These are phyloP conservation scores for Dicrurus megarhynchus DNA, from an alignment of 2,113 vertebrate species.

Conservation along the genomic window DNA sequence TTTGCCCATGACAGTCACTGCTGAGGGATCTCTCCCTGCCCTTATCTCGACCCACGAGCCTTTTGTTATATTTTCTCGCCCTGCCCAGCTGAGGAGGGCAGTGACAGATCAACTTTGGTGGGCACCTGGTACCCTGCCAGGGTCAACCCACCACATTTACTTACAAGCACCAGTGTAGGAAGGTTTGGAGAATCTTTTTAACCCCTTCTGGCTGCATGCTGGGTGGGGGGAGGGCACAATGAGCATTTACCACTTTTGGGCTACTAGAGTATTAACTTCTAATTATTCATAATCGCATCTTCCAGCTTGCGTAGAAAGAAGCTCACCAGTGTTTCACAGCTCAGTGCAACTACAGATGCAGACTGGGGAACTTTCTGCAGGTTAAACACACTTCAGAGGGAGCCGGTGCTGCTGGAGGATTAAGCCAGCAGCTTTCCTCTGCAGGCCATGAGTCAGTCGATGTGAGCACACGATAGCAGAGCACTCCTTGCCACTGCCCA, in stretches of 20 bases:
- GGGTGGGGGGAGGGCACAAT: background rate
- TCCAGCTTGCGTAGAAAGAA: background rate
- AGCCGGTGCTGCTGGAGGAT: background rate
- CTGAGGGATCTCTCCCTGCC: background rate
- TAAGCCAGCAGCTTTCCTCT: background rate
- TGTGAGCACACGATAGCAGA: background rate
- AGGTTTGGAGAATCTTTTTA: background rate
- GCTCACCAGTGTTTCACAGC: background rate
- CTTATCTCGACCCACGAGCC: background rate
- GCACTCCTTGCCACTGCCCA: constrained; percentile 52
- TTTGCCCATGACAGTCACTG: background rate
- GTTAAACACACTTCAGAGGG: background rate
- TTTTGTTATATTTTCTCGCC: background rate
- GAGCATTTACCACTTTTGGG: background rate
- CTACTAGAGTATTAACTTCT: background rate
- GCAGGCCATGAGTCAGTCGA: constrained; percentile 44
- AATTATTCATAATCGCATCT: background rate
- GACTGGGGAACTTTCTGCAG: background rate
- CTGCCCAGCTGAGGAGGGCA: background rate
- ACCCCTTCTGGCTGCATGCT: background rate
- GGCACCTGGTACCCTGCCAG: background rate
- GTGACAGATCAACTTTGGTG: background rate
- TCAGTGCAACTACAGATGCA: background rate
- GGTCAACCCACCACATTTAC: background rate
- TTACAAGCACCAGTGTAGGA: background rate